phyloP scores from a whole-genome alignment of 2,113 vertebrate genomes.

The Hyperoodon ampullatus region DNA sequence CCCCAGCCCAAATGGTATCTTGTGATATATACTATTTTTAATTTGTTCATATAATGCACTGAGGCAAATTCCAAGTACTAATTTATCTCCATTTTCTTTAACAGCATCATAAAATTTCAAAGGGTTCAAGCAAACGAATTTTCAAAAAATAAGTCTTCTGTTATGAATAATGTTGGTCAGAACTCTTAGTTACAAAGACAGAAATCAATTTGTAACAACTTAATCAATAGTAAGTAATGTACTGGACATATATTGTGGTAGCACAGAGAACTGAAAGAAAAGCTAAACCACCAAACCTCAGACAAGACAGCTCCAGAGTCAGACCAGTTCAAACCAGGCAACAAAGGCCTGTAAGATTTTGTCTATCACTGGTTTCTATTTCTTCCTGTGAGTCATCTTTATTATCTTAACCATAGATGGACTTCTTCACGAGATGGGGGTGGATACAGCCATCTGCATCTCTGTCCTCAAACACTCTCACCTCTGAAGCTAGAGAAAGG shows the following conservation, averaged over 20 bases:
- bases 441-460: neutral
- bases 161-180: neutral
- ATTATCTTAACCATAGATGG: constrained; percentile 12
- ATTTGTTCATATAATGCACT: neutral
- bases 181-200: neutral
- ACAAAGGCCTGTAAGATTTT: neutral
- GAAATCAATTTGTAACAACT: neutral
- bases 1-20: neutral
- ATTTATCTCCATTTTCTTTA: neutral
- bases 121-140: neutral
- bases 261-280: neutral
- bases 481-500: neutral
- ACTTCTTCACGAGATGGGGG: neutral
- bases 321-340: neutral
- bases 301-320: neutral
- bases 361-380: neutral
- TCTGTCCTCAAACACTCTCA: neutral
- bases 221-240: neutral
- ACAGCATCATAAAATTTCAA: neutral
- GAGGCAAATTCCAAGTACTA: neutral
- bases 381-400: neutral
- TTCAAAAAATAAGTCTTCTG: neutral
- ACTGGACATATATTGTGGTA: neutral
- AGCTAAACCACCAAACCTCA: neutral
- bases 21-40: neutral